These are phyloP conservation scores for Nannoperca obscura DNA, from an alignment of 2,797 vertebrate species.

Conservation along the genomic window DNA sequence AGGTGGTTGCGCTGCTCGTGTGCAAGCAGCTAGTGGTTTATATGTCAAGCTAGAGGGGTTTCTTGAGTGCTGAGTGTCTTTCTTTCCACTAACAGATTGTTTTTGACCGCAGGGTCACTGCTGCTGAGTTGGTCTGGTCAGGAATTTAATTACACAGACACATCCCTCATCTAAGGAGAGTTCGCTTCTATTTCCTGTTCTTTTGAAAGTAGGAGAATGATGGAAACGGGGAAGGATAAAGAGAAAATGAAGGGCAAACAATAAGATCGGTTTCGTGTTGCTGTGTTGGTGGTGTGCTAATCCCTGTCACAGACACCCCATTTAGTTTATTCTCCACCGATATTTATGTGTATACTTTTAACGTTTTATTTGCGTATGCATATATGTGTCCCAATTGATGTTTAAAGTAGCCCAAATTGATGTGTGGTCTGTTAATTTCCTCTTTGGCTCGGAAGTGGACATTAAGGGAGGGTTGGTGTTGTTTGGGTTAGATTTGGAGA, in stretches of 20 bases:
- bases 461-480: slow-evolving; percentile 55
- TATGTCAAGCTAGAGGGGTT: slow-evolving; percentile 14
- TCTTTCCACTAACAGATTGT: slow-evolving; percentile 41
- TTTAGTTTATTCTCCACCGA: slow-evolving; percentile 46
- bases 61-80: slow-evolving; percentile 2
- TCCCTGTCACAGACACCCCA: slow-evolving; percentile 56
- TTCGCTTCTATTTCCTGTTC: slow-evolving; percentile 56
- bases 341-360: slow-evolving; percentile 57
- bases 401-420: slow-evolving; percentile 56
- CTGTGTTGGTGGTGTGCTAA: slow-evolving; percentile 50
- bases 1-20: neutral
- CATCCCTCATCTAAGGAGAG: slow-evolving; percentile 49
- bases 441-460: slow-evolving; percentile 60
- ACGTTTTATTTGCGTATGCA: slow-evolving; percentile 26
- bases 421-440: slow-evolving; percentile 82
- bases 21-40: neutral
- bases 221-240: slow-evolving; percentile 61
- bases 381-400: slow-evolving; percentile 51
- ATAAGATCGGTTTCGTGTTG: slow-evolving; percentile 53
- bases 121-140: slow-evolving; percentile 47
- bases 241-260: slow-evolving; percentile 64
- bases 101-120: slow-evolving; percentile 45
- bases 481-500: slow-evolving; percentile 77
- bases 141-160: slow-evolving; percentile 74
- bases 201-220: slow-evolving; percentile 46